A percentile compares a stretch with the other conserved stretches of the same genome.
Conservation (phyloP, 2,113 vertebrate species). For the Cephalopterus ornatus region DNA sequence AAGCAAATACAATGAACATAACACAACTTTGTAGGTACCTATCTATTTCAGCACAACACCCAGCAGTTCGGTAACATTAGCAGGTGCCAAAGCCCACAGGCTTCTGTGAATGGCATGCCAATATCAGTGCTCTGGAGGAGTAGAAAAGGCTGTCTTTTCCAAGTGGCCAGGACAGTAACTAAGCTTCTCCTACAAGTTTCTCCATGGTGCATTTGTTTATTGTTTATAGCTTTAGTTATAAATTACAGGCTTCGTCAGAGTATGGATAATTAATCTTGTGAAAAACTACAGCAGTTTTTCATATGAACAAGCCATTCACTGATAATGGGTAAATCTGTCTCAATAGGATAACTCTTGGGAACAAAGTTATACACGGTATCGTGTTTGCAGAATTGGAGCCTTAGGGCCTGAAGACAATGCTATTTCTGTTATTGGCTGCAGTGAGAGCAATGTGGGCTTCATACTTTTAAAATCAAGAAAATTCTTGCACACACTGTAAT, state of each 20-base stretch:
- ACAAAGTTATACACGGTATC: conserved; percentile 40
- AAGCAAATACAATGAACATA: not conserved
- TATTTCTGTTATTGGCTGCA: conserved; percentile 27
- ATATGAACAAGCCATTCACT: conserved; percentile 13
- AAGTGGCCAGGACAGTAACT: not conserved
- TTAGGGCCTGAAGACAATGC: conserved; percentile 43
- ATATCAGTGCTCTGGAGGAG: not conserved
- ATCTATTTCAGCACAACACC: not conserved
- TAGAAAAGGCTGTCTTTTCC: not conserved
- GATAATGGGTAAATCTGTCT: conserved; percentile 50
- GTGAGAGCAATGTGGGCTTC: conserved; percentile 2
- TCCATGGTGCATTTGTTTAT: not conserved
- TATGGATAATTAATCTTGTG: conserved; percentile 46
- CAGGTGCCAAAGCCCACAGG: not conserved
- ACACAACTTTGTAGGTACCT: not conserved
- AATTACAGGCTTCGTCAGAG: conserved; percentile 26
- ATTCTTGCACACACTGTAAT: not conserved
- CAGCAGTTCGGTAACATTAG: not conserved
- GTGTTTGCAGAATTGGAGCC: conserved; percentile 31
- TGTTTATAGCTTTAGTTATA: conserved; percentile 24
- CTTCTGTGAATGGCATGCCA: not conserved
- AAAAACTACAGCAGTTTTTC: conserved; percentile 31
- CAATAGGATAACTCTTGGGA: conserved; percentile 45
- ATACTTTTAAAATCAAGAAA: conserved; percentile 39
- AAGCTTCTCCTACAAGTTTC: not conserved